These are phyloP conservation scores for Oreochromis niloticus DNA, from an alignment of 2,113 vertebrate species.

Conservation along the genomic window DNA sequence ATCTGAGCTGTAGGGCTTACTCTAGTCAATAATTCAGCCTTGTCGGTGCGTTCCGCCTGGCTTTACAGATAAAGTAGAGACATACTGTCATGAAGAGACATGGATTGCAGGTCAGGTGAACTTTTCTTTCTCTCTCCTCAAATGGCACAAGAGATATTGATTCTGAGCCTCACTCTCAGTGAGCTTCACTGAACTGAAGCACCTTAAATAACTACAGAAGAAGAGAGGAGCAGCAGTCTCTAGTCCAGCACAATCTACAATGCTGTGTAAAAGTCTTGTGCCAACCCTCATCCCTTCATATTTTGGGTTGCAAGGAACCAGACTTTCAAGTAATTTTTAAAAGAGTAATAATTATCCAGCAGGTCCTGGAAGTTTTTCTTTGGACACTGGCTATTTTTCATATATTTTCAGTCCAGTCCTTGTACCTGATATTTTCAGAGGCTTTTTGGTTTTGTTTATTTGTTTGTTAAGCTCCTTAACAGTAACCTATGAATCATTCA, in stretches of 20 bases:
- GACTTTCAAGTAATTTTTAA: background rate
- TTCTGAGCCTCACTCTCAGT: slow-evolving; percentile 38
- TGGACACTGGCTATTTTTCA: background rate
- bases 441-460: background rate
- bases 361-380: background rate
- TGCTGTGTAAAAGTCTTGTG: background rate
- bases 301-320: background rate
- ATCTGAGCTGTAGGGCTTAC: background rate
- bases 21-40: slow-evolving; percentile 44
- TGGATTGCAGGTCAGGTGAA: slow-evolving; percentile 61
- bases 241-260: background rate
- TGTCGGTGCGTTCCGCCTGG: slow-evolving; percentile 14
- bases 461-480: background rate
- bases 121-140: slow-evolving; percentile 26
- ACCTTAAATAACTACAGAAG: background rate
- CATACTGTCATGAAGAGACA: slow-evolving; percentile 47
- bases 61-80: slow-evolving; percentile 34
- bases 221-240: background rate
- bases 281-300: background rate
- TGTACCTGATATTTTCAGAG: background rate
- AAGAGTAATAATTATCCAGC: background rate
- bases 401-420: background rate
- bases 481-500: background rate
- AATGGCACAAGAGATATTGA: slow-evolving; percentile 58
- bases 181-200: slow-evolving; percentile 34